phyloP scores from a whole-genome alignment of 1,140 invertebrate species.

The Hormaphis cornu region DNA sequence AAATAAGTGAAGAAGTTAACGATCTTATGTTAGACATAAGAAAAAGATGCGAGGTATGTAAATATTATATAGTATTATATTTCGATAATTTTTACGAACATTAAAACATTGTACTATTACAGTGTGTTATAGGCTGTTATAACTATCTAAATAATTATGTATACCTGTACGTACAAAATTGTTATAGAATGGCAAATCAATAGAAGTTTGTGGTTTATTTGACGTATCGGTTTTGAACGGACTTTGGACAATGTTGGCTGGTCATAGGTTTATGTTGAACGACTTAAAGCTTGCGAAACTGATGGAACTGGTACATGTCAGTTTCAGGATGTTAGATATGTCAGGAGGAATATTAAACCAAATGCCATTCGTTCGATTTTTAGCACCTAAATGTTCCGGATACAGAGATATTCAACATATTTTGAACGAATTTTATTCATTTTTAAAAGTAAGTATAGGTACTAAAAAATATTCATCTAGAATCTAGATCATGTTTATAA shows the following conservation, averaged over 20 bases:
- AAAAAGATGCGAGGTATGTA: slow-evolving; percentile 31
- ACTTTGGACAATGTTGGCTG: slow-evolving; percentile 59
- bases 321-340: slow-evolving; percentile 53
- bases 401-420: slow-evolving; percentile 47
- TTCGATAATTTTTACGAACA: background rate
- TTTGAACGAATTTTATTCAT: slow-evolving; percentile 44
- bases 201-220: slow-evolving; percentile 42
- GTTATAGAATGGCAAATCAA: slow-evolving; percentile 32
- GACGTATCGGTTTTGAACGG: slow-evolving; percentile 58
- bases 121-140: background rate
- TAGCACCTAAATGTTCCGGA: slow-evolving; percentile 51
- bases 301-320: slow-evolving; percentile 48
- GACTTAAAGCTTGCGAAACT: slow-evolving; percentile 47
- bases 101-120: background rate
- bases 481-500: too few species aligned
- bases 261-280: slow-evolving; percentile 46
- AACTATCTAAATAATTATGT: background rate
- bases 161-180: slow-evolving; percentile 23
- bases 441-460: slow-evolving; percentile 42
- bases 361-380: slow-evolving; percentile 52
- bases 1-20: slow-evolving; percentile 50
- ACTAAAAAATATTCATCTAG: too few species aligned
- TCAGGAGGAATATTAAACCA: slow-evolving; percentile 57
- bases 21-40: slow-evolving; percentile 45
- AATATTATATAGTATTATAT: background rate